Evolutionary conservation across 2,113 vertebrate genomes (phyloP), one percentile per base, ranked within the genome.

Genomic region (Oreochromis tanganicae): DNA sequence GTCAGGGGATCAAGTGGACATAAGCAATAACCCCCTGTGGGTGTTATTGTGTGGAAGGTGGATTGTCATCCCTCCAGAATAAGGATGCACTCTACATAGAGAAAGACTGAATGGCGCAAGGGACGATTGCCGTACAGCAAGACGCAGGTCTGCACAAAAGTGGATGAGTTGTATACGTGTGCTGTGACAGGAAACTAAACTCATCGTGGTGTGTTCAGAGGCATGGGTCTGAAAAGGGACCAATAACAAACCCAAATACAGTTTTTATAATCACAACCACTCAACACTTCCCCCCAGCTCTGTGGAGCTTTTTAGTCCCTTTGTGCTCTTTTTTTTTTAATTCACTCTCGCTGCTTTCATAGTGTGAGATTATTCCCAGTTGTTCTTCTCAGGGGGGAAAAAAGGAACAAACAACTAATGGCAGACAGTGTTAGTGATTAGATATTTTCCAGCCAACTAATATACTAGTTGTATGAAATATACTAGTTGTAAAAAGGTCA

Each of bases 1-100:
- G 61, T 85, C 19, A 71, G 88, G 91, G 66, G 54, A 90, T 94
- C 90, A 93, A 91, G 83, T 87, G 61, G 79, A 89, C 84, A 82
- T 63, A 81, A 85, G 87, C 86, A 89, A 85, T 93, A 86, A 32
- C 86, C 88, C 88, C 90, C 81, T 7, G 56, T 80, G 68, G 79
- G 54, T 83, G 84, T 90, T 79, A 41, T 27, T 86, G 85, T 89
- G 89, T 57, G 32, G 38, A 27, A 68, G 4, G 14, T 87, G 83
- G 48, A 84, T 63, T n/a, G 3, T 54, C 41, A 54, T 63, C 82
- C 50, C n/a, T 46, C 56, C 56, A 81, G 66, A 55, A 84, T 81
- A 84, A 11, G 55, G 78, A 83, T 68, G 73, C 82, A 73, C 52
- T 68, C 43, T 71, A 52, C 21, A 50, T 11, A 46, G 59, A 80